Base-by-base conservation (phyloP, 2,888 invertebrate species). In the Tanypteryx hageni region DNA sequence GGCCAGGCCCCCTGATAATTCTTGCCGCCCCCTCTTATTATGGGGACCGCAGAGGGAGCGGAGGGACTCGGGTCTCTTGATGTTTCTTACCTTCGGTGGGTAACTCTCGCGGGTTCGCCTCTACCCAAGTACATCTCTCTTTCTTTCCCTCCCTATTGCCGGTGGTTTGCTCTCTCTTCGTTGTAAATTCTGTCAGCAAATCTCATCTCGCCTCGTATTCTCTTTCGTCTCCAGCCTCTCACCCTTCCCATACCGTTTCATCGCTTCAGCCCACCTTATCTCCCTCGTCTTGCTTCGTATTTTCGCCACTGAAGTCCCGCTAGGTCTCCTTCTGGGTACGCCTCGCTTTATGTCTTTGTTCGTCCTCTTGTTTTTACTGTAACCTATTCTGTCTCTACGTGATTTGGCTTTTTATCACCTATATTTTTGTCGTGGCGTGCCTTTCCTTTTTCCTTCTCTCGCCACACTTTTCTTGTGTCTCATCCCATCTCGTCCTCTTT, bases 401-500 rank as follows among this genome's bases (percentile, higher is more conserved):
- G 56, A 83, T 76, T 76, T 76, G 76, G 27, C 76, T 76, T 76
- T 76, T 76, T 76, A 76, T 76, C 76, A 27, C 27, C 76, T 76
- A 27, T 27, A 76, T 76, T 13, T 76, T 76, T 27, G 22, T 18
- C 18, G 76, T 76, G 22, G 76, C 76, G 76, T 76, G 44, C 44
- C 44, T 44, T 57, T 57, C 83, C n/a, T 57, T 27, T n/a, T 61
- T 61, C 58, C 10, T 16, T 89, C 68, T 61, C 56, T 86, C 59
- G 7, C 58, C 16, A 18, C 13, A 22, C 18, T 27, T 61, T 18
- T 16, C 31, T 31, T 16, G 27, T 8, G 31, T 56, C 89, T 64
- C 64, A 27, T 31, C 61, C 58, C 89, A 64, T 64, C 44, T 58
- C 27, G 8, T 86, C 13, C 44, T 64, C 11, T 89, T 89, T 89